phyloP scores from a whole-genome alignment of 2,888 invertebrate species.

The Elegia similella region DNA sequence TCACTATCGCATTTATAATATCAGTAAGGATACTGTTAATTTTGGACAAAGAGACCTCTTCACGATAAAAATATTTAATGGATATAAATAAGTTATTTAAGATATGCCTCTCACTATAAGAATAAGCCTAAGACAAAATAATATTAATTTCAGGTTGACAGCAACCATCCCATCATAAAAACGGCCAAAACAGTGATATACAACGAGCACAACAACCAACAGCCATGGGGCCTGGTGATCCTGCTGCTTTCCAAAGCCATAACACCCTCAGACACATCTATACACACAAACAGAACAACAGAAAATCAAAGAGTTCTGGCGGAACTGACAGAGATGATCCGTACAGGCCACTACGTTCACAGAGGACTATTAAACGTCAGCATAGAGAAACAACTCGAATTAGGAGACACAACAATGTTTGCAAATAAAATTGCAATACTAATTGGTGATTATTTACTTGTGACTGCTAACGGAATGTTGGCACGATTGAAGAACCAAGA shows the following conservation, averaged over 20 bases:
- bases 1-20: too few relatives aligned
- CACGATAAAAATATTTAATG: too few relatives aligned
- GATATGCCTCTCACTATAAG: too few relatives aligned
- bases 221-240: conserved; percentile 92
- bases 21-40: too few relatives aligned
- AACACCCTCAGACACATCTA: conserved; percentile 77
- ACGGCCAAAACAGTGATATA: conserved; percentile 91
- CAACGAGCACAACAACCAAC: conserved; percentile 91
- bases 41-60: too few relatives aligned
- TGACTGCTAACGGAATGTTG: conserved; percentile 90
- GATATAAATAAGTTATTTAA: too few relatives aligned
- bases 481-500: conserved; percentile 86
- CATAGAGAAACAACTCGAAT: conserved; percentile 70
- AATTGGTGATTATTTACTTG: conserved; percentile 92
- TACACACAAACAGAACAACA: conserved; percentile 81
- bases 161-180: conserved; percentile 92
- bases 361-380: conserved; percentile 79
- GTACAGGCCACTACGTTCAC: conserved; percentile 92
- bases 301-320: conserved; percentile 74
- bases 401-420: conserved; percentile 87
- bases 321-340: conserved; percentile 93
- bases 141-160: conserved; percentile 82
- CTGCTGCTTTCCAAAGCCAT: conserved; percentile 89
- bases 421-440: conserved; percentile 94
- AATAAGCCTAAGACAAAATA: neutral